A percentile compares a stretch with the other conserved stretches of the same genome.
Evolutionary conservation across 2,797 vertebrate genomes (phyloP).

Genomic region (Distichodus sexfasciatus): DNA sequence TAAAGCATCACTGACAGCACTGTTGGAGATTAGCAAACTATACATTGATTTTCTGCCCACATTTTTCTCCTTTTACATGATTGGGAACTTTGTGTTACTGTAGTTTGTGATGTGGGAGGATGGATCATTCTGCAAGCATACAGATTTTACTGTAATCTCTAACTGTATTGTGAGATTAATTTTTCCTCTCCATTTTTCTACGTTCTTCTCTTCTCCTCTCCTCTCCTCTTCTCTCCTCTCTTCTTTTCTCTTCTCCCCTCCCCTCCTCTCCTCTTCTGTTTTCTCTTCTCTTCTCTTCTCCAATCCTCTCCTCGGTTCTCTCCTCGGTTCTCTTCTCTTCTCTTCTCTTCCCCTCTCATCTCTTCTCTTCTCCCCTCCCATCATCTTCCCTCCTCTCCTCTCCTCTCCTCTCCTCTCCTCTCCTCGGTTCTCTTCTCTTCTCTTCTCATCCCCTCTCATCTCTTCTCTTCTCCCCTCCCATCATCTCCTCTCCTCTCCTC

Average conservation of each 20-base stretch:
- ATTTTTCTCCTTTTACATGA: not conserved
- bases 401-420: not conserved
- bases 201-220: slow-evolving; percentile 17
- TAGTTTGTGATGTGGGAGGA: not conserved
- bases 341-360: slow-evolving; percentile 14
- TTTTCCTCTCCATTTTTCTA: slow-evolving; percentile 24
- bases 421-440: slow-evolving; percentile 34
- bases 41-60: not conserved
- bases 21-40: not conserved
- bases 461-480: slow-evolving; percentile 11
- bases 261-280: slow-evolving; percentile 57
- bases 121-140: not conserved
- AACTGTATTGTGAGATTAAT: slow-evolving; percentile 41
- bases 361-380: slow-evolving; percentile 56
- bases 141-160: not conserved
- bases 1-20: not conserved
- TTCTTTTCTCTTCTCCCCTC: slow-evolving; percentile 47
- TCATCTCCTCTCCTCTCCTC: slow-evolving; percentile 45
- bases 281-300: slow-evolving; percentile 42
- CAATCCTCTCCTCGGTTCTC: not conserved
- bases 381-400: slow-evolving; percentile 47
- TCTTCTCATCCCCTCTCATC: slow-evolving; percentile 30
- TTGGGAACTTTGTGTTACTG: not conserved
- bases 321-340: too few species aligned
- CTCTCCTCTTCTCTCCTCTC: slow-evolving; percentile 9